Percentiles rank a stretch among this genome's conserved stretches.
These are phyloP conservation scores for Bos javanicus DNA, from an alignment of 2,113 vertebrate genomes.

Conservation along the genomic window DNA sequence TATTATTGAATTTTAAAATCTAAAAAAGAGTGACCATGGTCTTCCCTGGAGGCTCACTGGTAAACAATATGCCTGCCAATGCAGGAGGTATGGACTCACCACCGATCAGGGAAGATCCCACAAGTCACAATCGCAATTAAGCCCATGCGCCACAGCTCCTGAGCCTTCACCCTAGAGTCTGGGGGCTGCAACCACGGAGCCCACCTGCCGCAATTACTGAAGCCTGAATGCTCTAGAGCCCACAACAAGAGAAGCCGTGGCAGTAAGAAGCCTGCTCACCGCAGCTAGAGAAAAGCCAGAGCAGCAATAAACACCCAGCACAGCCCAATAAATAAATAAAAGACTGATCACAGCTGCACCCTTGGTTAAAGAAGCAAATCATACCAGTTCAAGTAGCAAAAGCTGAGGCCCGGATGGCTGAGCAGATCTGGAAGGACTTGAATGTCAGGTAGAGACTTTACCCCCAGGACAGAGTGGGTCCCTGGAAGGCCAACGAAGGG, in stretches of 20 bases:
- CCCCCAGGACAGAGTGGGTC: background rate
- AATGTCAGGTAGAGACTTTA: background rate
- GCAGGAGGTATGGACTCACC: background rate
- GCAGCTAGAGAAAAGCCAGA: background rate
- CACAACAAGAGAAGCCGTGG: background rate
- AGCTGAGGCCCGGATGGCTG: background rate
- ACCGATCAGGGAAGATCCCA: background rate
- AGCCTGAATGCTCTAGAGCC: background rate
- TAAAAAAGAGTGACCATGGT: rapidly evolving
- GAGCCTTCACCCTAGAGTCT: background rate
- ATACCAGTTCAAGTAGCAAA: too few relatives aligned
- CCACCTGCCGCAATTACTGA: background rate
- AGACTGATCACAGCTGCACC: background rate
- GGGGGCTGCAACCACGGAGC: background rate
- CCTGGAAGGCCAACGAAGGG: background rate
- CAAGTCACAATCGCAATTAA: rapidly evolving
- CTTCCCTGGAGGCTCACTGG: background rate
- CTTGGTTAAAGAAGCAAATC: background rate
- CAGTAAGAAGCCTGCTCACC: background rate
- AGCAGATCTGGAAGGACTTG: background rate
- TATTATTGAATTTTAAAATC: background rate
- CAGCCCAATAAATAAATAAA: background rate
- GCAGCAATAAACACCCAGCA: background rate
- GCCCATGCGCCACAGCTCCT: rapidly evolving
- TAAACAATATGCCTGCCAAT: background rate